A percentile compares a stretch with the other conserved stretches of the same genome.
Evolutionary conservation across 2,113 vertebrate species (phyloP).

Genomic region (Cichladusa arquata): DNA sequence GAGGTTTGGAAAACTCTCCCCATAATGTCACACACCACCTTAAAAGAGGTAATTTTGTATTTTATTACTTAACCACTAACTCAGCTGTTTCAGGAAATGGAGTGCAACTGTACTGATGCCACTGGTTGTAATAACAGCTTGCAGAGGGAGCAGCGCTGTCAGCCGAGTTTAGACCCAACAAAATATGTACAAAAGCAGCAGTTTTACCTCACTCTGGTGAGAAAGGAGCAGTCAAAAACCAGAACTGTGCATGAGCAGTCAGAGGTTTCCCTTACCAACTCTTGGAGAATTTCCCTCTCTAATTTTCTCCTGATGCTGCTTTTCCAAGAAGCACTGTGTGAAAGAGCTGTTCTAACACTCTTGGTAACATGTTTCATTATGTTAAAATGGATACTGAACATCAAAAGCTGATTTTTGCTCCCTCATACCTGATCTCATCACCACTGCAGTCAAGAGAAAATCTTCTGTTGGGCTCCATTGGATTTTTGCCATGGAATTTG

Average conservation of each 20-base stretch:
- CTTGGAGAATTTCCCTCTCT: not conserved
- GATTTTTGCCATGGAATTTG: slow-evolving; percentile 43
- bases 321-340: slow-evolving; percentile 14
- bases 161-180: not conserved
- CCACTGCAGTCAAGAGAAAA: not conserved
- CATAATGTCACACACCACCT: not conserved
- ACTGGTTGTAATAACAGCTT: not conserved
- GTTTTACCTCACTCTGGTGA: not conserved
- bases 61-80: slow-evolving; percentile 35
- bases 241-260: not conserved
- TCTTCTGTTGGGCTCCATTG: not conserved
- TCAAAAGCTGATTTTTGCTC: slow-evolving; percentile 20
- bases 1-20: not conserved
- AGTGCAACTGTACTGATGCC: not conserved
- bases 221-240: not conserved
- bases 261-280: not conserved
- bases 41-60: not conserved
- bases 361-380: not conserved
- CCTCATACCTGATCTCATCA: not conserved
- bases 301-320: not conserved
- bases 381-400: not conserved
- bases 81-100: not conserved
- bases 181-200: not conserved
- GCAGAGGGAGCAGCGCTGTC: not conserved
- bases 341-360: not conserved